Evolutionary conservation across 37 sponge, comb jelly and placozoan genomes (phyloP), one percentile per base, ranked within the genome.

Genomic region (Chondrosia reniformis): DNA sequence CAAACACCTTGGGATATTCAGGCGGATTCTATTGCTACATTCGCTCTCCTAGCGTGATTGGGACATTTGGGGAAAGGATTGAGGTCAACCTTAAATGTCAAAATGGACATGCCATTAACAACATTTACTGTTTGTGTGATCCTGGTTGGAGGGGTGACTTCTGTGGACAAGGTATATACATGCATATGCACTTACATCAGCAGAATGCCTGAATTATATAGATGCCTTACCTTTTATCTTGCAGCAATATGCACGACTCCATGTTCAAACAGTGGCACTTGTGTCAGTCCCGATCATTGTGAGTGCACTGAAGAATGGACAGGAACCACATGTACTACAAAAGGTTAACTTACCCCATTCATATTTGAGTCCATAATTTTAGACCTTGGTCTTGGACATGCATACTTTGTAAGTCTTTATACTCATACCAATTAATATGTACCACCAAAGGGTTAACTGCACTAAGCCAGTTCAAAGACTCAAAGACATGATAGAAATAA

Each of bases 251-350:
- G 72, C 36, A 40, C 1, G 1, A 22, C 41, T 39, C 72, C 43
- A 1, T 69, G 72, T 69, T 41, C 1, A 25, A 69, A 69, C 24
- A 39, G 36, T 17, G 72, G 72, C 21, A 40, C 43, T 13, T 69
- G 72, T 69, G 72, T 69, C 42, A 44, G 43, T 7, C 72, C 72
- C 37, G 42, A 69, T 39, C 39, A 69, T 39, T 69, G 72, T 24
- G 10, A 41, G 21, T 69, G 72, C 36, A 9, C 43, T 0, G 3
- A 13, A 21, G 72, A 44, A 44, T 69, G 72, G 72, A 69, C 37
- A 25, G 72, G 72, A 40, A 7, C 15, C n/a, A 69, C 43, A 39
- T 69, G 72, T 25, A 25, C 72, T n/a, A n/a, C n/a, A n/a, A n/a
- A n/a, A n/a, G n/a, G n/a, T n/a, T n/a, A n/a, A n/a, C n/a, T n/a